phyloP scores from a whole-genome alignment of 1,140 invertebrate genomes.

The Drosophila orosa region DNA sequence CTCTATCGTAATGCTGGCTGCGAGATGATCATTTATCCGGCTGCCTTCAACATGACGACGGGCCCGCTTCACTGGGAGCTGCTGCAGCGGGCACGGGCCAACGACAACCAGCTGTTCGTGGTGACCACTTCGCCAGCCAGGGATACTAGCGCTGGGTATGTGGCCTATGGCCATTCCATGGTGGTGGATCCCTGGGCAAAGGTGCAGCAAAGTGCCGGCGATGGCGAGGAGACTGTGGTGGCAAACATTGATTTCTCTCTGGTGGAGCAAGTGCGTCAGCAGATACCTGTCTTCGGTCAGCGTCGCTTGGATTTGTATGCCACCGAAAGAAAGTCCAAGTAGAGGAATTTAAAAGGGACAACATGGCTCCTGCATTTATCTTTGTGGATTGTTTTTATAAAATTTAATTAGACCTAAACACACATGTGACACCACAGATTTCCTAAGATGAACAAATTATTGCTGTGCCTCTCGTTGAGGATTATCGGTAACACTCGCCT shows the following conservation, averaged over 20 bases:
- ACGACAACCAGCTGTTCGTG: conserved; percentile 93
- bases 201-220: conserved; percentile 89
- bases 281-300: conserved; percentile 92
- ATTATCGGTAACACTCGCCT: conserved; percentile 10
- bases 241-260: conserved; percentile 91
- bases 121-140: conserved; percentile 91
- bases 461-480: conserved; percentile 28
- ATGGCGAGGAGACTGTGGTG: conserved; percentile 89
- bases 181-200: conserved; percentile 95
- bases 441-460: conserved; percentile 18
- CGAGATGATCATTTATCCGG: conserved; percentile 94
- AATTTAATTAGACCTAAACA: conserved; percentile 42
- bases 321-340: conserved; percentile 82
- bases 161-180: conserved; percentile 95
- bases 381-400: conserved; percentile 38
- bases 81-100: conserved; percentile 90
- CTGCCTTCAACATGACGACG: conserved; percentile 97
- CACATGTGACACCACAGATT: conserved; percentile 19
- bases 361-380: conserved; percentile 39
- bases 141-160: conserved; percentile 89
- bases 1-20: conserved; percentile 93
- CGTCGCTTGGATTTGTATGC: conserved; percentile 93
- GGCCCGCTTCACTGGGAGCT: conserved; percentile 97
- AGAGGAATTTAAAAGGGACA: background rate
- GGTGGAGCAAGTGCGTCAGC: conserved; percentile 90